phyloP scores from a whole-genome alignment of 2,888 invertebrate genomes.

The Zaprionus obscuricornis region DNA sequence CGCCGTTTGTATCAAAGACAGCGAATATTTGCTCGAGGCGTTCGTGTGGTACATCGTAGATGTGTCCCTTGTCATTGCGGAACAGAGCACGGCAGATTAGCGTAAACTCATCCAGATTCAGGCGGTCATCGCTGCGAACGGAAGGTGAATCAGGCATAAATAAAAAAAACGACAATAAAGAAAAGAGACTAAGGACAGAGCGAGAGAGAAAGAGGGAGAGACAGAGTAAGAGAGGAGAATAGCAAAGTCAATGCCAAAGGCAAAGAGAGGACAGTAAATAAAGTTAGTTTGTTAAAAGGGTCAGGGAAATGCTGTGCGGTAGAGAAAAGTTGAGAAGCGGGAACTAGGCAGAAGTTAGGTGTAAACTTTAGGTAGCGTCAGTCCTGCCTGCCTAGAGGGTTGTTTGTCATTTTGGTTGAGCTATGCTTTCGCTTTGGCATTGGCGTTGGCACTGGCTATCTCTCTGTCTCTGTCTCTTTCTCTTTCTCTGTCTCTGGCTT shows the following conservation, averaged over 20 bases:
- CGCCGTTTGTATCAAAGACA: conserved; percentile 91
- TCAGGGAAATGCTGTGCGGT: not conserved
- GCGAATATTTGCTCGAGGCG: conserved; percentile 90
- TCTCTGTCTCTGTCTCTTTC: no score
- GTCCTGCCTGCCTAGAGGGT: conserved; percentile 23
- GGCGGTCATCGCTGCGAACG: conserved; percentile 88
- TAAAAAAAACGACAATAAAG: conserved; percentile 48
- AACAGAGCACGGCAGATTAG: conserved; percentile 93
- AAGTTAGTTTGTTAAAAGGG: conserved; percentile 47
- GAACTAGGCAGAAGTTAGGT: conserved; percentile 1
- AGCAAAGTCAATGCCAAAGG: no score
- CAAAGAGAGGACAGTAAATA: conserved; percentile 46
- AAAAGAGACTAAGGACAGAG: no score
- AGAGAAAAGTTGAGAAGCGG: not conserved
- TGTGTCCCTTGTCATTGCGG: conserved; percentile 92
- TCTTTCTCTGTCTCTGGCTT: no score
- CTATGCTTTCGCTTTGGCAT: conserved; percentile 31
- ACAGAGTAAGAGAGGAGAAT: no score
- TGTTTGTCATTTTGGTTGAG: conserved; percentile 34
- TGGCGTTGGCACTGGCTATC: no score
- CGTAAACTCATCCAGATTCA: conserved; percentile 91
- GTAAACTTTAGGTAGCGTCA: conserved; percentile 20
- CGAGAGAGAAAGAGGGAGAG: no score
- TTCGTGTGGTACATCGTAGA: conserved; percentile 90
- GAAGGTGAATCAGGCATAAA: conserved; percentile 57